Conservation (phyloP, 2,888 invertebrate genomes). For the Scaptomyza tumidula region DNA sequence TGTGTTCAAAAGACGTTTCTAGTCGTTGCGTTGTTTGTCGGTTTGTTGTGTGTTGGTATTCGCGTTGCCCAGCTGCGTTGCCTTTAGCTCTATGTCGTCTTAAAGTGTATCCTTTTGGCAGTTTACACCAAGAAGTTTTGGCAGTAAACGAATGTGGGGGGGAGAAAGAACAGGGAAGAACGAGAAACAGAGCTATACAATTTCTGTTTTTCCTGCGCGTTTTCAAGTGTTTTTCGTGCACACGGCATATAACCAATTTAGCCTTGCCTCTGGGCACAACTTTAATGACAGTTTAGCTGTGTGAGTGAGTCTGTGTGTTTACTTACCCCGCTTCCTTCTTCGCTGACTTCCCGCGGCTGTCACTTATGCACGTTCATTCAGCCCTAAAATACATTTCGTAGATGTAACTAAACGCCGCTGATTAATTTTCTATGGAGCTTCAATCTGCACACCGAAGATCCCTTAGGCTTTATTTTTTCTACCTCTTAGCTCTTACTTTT, state of each 20-base stretch:
- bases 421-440: slow-evolving; percentile 46
- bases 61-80: slow-evolving; percentile 20
- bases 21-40: not conserved
- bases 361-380: slow-evolving; percentile 45
- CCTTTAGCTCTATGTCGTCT: slow-evolving; percentile 30
- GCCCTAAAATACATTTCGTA: slow-evolving; percentile 47
- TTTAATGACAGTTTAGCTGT: slow-evolving; percentile 33
- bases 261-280: slow-evolving; percentile 26
- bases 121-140: slow-evolving; percentile 29
- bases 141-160: slow-evolving; percentile 2
- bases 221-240: slow-evolving; percentile 45
- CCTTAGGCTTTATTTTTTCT: not conserved
- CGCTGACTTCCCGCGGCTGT: slow-evolving; percentile 1
- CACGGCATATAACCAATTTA: slow-evolving; percentile 53
- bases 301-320: slow-evolving; percentile 14
- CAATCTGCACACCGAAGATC: slow-evolving; percentile 9
- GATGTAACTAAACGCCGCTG: slow-evolving; percentile 38
- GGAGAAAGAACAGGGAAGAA: not conserved
- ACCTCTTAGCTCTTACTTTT: not conserved
- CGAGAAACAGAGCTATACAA: slow-evolving; percentile 22
- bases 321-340: not conserved
- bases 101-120: slow-evolving; percentile 56
- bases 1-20: not conserved
- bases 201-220: slow-evolving; percentile 42
- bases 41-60: slow-evolving; percentile 1